Base-by-base conservation (phyloP, 2,797 vertebrate species). In the Hyperoplus lanceolatus region DNA sequence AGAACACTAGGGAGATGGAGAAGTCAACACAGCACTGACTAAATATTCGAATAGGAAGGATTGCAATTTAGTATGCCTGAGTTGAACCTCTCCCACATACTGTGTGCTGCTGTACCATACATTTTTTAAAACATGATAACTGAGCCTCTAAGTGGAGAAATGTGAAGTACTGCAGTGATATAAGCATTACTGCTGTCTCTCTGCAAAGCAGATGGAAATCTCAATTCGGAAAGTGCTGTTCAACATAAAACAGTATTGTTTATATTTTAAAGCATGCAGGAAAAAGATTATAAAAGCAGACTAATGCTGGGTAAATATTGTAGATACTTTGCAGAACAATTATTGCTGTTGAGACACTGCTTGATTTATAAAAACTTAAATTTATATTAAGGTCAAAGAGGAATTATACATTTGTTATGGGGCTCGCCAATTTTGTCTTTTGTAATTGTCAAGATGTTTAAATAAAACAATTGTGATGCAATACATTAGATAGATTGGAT, bases 1-100 rank as follows among this genome's bases (percentile, higher is more conserved):
- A 75, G 53, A 78, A 67, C 72, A 75, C 55, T 56, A 18, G 16
- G 54, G 49, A 59, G 69, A 75, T 29, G 29, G 58, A 78, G 64
- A 70, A 42, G 54, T 72, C 70, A 62, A 72, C 66, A 70, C 59
- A 53, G 21, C 48, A 78, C n/a, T 73, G 60, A 60, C 56, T n/a
- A 38, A 49, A 56, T 55, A 69, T 83, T 75, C 70, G 42, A 71
- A 60, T 50, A 41, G 65, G 18, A 46, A 39, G 58, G 8, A 50
- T 12, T 62, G 10, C 63, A 55, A 66, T 75, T 74, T 8, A 76
- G 68, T 36, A 72, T 9, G 4, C 39, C 49, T 48, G 51, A 63
- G 68, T 2, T 39, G 51, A 83, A 72, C 63, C 51, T 76, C 43
- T 64, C 13, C 38, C 73, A 61, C 45, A 51, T 21, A 58, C 18